Conservation (phyloP, 2,113 vertebrate genomes). For the Syrmaticus mikado region DNA sequence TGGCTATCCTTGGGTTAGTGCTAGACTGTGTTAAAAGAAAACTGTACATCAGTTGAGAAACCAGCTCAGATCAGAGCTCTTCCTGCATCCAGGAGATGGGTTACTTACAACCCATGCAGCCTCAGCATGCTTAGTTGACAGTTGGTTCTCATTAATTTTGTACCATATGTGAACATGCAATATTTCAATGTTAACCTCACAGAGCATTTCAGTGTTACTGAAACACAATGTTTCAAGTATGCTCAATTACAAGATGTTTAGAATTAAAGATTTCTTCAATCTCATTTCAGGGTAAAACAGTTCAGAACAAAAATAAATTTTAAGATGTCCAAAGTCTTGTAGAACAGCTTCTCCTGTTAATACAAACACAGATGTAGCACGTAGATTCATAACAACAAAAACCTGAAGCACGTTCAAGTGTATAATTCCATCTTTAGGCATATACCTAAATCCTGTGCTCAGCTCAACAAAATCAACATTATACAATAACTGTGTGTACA, state of each 20-base stretch:
- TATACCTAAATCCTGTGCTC: background rate
- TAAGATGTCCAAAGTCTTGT: conserved; percentile 4
- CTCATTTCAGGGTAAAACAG: conserved; percentile 26
- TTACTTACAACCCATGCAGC: background rate
- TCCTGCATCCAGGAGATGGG: background rate
- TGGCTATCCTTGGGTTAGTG: background rate
- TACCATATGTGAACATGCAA: conserved; percentile 53
- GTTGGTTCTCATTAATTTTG: conserved; percentile 63
- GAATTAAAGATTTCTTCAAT: conserved; percentile 31
- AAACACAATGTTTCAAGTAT: conserved; percentile 1
- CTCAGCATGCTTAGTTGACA: conserved; percentile 9
- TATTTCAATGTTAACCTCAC: conserved; percentile 59
- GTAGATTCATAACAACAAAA: conserved; percentile 42
- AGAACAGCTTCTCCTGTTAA: conserved; percentile 55
- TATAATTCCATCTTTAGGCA: conserved; percentile 28
- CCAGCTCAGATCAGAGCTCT: background rate
- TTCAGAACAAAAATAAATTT: conserved; percentile 49
- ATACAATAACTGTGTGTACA: background rate
- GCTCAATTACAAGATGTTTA: conserved; percentile 21
- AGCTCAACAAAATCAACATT: background rate
- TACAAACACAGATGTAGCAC: conserved; percentile 64
- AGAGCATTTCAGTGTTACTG: conserved; percentile 25
- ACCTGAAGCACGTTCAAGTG: background rate
- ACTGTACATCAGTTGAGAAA: background rate
- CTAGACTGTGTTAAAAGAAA: background rate